A percentile compares a stretch with the other conserved stretches of the same genome.
Evolutionary conservation across 2,113 vertebrate genomes (phyloP).

Genomic region (Brachyhypopomus occidentalis): DNA sequence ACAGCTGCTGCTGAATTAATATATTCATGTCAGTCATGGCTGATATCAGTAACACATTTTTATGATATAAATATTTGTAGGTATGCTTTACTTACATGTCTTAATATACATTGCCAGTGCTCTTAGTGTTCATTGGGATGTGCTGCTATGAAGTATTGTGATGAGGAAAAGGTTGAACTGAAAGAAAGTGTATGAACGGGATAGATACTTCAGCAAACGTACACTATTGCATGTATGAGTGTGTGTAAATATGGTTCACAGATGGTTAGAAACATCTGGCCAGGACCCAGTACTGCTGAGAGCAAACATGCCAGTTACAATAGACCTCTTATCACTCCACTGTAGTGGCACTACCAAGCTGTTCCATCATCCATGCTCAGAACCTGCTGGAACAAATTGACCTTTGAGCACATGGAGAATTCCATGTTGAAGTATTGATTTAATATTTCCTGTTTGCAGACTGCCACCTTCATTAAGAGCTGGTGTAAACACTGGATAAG

Average conservation of each 20-base stretch:
- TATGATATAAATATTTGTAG: neutral
- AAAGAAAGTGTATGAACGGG: neutral
- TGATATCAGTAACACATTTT: too few relatives aligned
- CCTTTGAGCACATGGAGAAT: neutral
- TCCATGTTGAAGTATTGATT: neutral
- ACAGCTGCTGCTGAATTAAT: neutral
- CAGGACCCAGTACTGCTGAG: neutral
- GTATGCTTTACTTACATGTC: neutral
- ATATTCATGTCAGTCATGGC: neutral
- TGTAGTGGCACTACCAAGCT: neutral
- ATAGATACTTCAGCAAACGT: neutral
- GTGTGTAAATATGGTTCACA: neutral
- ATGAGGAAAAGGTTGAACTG: neutral
- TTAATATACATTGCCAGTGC: neutral
- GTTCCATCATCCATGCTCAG: neutral
- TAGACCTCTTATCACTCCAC: constrained; percentile 6
- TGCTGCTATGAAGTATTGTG: neutral
- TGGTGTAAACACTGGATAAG: neutral
- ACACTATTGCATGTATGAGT: neutral
- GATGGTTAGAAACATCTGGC: neutral
- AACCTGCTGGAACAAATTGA: neutral
- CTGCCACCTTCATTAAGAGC: neutral
- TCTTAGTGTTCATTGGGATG: neutral
- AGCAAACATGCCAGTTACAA: constrained; percentile 20
- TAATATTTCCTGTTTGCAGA: neutral